A percentile compares a stretch with the other conserved stretches of the same genome.
Evolutionary conservation across 2,113 vertebrate species (phyloP).

Genomic region (Recurvirostra avosetta): DNA sequence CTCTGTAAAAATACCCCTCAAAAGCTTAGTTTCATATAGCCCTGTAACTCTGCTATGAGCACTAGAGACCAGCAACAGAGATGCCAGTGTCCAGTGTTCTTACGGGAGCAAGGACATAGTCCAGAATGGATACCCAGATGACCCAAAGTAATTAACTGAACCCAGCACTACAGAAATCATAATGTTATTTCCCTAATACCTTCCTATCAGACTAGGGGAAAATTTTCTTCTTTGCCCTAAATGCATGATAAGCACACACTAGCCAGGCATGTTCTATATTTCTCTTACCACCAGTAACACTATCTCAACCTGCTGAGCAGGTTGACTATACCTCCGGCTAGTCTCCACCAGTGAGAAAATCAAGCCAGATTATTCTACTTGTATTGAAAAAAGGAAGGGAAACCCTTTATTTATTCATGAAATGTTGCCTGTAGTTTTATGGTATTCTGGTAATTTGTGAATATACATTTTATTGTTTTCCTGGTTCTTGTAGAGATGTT

Average conservation of each 20-base stretch:
- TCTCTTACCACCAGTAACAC: not conserved
- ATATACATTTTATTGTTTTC: not conserved
- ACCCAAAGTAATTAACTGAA: not conserved
- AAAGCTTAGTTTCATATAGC: not conserved
- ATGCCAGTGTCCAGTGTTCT: not conserved
- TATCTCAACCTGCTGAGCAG: not conserved
- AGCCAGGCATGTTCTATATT: not conserved
- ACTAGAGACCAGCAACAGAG: not conserved
- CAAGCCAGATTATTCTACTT: not conserved
- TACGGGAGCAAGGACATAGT: not conserved
- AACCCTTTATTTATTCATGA: not conserved
- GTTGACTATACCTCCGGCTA: not conserved
- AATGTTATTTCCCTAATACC: not conserved
- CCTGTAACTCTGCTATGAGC: not conserved
- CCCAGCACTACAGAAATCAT: not conserved
- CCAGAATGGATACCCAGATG: not conserved
- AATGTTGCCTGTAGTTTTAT: not conserved
- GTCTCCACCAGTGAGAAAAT: not conserved
- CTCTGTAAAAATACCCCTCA: not conserved
- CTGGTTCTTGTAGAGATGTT: not conserved
- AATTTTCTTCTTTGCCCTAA: not conserved
- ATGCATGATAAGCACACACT: not conserved
- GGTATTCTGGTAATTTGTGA: not conserved
- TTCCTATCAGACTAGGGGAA: not conserved
- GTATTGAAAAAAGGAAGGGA: not conserved